Conservation (phyloP, 2,113 vertebrate genomes). For the Morone chrysops region DNA sequence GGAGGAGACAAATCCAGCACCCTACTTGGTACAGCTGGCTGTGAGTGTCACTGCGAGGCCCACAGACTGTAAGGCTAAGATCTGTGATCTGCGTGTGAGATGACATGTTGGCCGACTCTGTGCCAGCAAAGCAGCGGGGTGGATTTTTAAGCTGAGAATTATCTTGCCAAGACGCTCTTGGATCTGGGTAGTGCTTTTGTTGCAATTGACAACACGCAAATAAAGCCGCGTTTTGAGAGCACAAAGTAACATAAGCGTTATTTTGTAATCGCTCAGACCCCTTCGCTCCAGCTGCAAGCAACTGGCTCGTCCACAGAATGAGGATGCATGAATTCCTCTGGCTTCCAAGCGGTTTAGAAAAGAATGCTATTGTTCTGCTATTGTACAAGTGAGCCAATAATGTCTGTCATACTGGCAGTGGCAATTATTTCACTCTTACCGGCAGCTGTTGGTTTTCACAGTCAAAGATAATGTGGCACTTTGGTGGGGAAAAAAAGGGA, state of each 20-base stretch:
- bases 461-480: constrained; percentile 56
- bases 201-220: constrained; percentile 25
- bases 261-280: constrained; percentile 20
- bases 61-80: constrained; percentile 20
- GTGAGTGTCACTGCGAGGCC: constrained; percentile 17
- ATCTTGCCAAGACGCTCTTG: constrained; percentile 50
- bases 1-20: constrained; percentile 14
- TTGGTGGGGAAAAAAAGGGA: constrained; percentile 16
- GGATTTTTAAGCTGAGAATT: constrained; percentile 36
- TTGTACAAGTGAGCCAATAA: constrained; percentile 54
- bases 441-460: constrained; percentile 63
- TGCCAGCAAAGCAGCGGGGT: constrained; percentile 39
- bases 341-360: constrained; percentile 23
- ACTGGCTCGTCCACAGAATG: constrained; percentile 12
- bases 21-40: constrained; percentile 10
- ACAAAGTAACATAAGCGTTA: constrained; percentile 33
- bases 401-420: constrained; percentile 51
- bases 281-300: constrained; percentile 33
- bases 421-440: constrained; percentile 64
- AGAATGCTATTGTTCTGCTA: constrained; percentile 55
- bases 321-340: constrained; percentile 17
- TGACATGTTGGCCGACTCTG: constrained; percentile 32
- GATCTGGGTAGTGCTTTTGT: constrained; percentile 27
- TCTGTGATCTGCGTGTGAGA: constrained; percentile 37
- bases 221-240: constrained; percentile 22